Base-by-base conservation (phyloP, 2,888 invertebrate species). In the Pteria penguin region DNA sequence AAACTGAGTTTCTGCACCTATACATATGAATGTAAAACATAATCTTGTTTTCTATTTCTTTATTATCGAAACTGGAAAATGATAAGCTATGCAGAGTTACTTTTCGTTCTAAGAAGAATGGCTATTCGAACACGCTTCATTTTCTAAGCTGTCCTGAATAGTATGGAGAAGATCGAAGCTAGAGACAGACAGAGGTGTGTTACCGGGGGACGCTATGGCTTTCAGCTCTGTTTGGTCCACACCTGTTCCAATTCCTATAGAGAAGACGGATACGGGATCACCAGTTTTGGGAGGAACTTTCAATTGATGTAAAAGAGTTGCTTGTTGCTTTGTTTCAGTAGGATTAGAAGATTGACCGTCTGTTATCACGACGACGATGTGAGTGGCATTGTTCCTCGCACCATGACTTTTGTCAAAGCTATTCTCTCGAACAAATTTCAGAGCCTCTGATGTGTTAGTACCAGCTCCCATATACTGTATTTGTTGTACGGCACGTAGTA, bases 311-410 rank as follows among this genome's bases (percentile, higher is more conserved):
- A 84, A 72, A 0, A 60, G 65, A 0, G 60, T 22, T 8, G 84
- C 82, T 24, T 82, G 82, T 11, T 57, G 26, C 24, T 73, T 70
- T 8, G 84, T 84, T 1, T 36, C 61, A 26, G 71, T 69, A 27
- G 79, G 78, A 54, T 81, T 74, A 36, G 74, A 74, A 2, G 84
- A 84, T 5, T 79, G 75, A 22, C 84, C 84, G 26, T 84, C 82
- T 0, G 85, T 82, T 14, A 91, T 88, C 0, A 84, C 79, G 32
- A 86, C 81, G 0, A 80, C 84, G 65, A 75, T 89, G 82, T 78
- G 84, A 52, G 79, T 62, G 2, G 82, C 75, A 68, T 80, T 78
- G 29, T 52, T 8, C 2, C 84, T 67, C 0, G 67, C 81, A 22
- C 84, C 84, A 54, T 81, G 58, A 5, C 61, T 31, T 8, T 74